Evolutionary conservation across 2,888 invertebrate species (phyloP), one percentile per base, ranked within the genome.

Genomic region (Polydrusus pterygomalis): DNA sequence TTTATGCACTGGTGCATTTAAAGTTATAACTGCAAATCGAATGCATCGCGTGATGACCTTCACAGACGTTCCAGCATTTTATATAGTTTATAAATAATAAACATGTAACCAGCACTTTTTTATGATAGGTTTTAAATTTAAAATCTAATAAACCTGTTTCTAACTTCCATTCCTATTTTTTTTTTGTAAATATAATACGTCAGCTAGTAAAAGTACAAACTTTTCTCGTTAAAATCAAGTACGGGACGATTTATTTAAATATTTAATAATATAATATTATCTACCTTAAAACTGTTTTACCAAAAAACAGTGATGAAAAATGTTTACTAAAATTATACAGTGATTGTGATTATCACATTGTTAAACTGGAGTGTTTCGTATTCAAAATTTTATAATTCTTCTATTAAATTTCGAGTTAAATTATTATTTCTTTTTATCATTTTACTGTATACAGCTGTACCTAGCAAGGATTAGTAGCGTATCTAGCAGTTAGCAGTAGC

Each of bases 11-110:
- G 43, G 56, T 74, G 74, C 74, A 75, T 73, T 58, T 40, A 58
- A 51, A 67, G 62, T 63, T 56, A 60, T 67, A 77, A 74, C 62
- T 70, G 77, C 77, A 77, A 74, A 74, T 75, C 75, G 71, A 77
- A 77, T 78, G 79, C 79, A 78, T 81, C 77, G 79, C 80, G 78
- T 80, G 80, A 77, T 81, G 79, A 80, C 81, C 81, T 82, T 81
- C 79, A 75, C 77, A 67, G 74, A 79, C 77, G 70, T 74, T 78
- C 78, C 76, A 75, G 74, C 74, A 79, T 79, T 79, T 81, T 80
- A 80, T 80, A 78, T 74, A 79, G 74, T 80, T n/a, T 81, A 80
- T 78, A 79, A 80, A 78, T 80, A 81, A 79, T 81, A 79, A 80
- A 81, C 79, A 76, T 75, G 77, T 76, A 77, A 75, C 76, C 77